phyloP scores from a whole-genome alignment of 2,797 vertebrate species.

The Botia kubotai region DNA sequence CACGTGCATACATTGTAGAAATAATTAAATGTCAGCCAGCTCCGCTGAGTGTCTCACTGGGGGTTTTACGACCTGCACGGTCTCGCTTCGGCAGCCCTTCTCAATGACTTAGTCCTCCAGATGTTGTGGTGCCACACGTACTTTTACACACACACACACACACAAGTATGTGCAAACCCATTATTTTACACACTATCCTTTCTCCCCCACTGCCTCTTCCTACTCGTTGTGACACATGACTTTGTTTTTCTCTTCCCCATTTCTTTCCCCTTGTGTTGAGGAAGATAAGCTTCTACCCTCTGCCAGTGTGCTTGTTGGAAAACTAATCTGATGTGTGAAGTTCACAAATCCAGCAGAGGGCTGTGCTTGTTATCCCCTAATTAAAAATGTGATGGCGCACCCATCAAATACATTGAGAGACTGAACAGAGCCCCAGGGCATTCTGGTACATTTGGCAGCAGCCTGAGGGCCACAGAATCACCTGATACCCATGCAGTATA shows the following conservation, averaged over 20 bases:
- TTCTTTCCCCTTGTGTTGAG: slow-evolving; percentile 25
- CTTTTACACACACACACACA: background rate
- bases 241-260: slow-evolving; percentile 55
- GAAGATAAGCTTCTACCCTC: slow-evolving; percentile 58
- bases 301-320: slow-evolving; percentile 59
- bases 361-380: slow-evolving; percentile 75
- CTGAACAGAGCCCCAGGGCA: slow-evolving; percentile 64
- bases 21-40: slow-evolving; percentile 74
- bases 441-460: slow-evolving; percentile 64
- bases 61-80: slow-evolving; percentile 68
- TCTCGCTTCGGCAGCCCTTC: slow-evolving; percentile 62
- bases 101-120: slow-evolving; percentile 61
- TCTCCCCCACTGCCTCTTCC: slow-evolving; percentile 33
- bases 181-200: slow-evolving; percentile 12
- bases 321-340: slow-evolving; percentile 66
- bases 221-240: slow-evolving; percentile 60
- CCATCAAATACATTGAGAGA: slow-evolving; percentile 68
- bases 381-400: slow-evolving; percentile 76
- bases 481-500: slow-evolving; percentile 58
- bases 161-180: background rate
- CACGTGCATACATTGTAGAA: slow-evolving; percentile 65
- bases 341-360: slow-evolving; percentile 69
- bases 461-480: slow-evolving; percentile 57
- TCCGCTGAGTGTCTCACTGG: slow-evolving; percentile 63
- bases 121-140: slow-evolving; percentile 37